These are phyloP conservation scores for Ivindomyrus marchei DNA, from an alignment of 2,113 vertebrate species.

Conservation along the genomic window DNA sequence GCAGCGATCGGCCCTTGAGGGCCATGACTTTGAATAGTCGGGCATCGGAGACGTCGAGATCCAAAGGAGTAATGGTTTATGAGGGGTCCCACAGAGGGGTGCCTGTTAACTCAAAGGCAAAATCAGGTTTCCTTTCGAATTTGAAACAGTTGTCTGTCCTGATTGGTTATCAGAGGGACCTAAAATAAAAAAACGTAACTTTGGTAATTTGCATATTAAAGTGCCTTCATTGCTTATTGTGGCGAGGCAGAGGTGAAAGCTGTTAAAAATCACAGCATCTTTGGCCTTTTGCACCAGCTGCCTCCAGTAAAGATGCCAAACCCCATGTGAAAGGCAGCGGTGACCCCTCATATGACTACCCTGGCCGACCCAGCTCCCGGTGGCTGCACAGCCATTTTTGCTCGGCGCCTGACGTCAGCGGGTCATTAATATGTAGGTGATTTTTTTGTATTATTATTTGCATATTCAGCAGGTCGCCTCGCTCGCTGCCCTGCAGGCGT, in stretches of 20 bases:
- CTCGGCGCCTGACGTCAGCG: slow-evolving; percentile 22
- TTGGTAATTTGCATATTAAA: neutral
- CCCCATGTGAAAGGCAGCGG: neutral
- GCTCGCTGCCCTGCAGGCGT: slow-evolving; percentile 56
- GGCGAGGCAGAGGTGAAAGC: neutral
- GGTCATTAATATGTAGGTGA: slow-evolving; percentile 31
- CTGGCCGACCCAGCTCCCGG: neutral
- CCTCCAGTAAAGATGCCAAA: neutral
- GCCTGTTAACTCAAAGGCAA: neutral
- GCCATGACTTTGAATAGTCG: too few species aligned
- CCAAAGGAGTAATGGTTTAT: neutral
- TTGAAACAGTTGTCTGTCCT: neutral
- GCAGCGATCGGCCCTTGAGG: too few species aligned
- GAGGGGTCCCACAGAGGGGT: neutral
- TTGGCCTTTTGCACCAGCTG: neutral
- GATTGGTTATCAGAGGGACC: neutral
- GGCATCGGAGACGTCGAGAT: neutral
- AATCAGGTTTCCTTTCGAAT: neutral
- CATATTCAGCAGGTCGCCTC: slow-evolving; percentile 29
- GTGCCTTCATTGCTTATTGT: neutral
- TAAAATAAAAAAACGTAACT: neutral
- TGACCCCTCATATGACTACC: neutral
- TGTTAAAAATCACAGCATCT: neutral
- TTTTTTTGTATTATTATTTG: slow-evolving; percentile 18
- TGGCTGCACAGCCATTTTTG: neutral